Conservation (phyloP, 2,888 invertebrate species). For the Diarsia brunnea region DNA sequence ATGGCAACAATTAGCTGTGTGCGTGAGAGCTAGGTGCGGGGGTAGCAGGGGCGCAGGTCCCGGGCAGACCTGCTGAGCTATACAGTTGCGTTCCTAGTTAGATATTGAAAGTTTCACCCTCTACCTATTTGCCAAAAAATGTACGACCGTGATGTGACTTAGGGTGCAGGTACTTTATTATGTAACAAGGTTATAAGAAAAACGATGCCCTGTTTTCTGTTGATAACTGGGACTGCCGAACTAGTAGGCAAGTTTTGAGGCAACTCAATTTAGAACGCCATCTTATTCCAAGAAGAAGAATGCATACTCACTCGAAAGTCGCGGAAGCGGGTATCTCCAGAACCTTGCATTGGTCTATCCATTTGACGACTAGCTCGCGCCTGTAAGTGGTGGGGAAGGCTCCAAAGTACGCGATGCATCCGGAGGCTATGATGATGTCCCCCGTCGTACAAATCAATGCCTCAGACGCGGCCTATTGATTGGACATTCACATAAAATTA, state of each 20-base stretch:
- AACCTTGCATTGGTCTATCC: conserved; percentile 93
- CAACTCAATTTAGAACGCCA: background rate
- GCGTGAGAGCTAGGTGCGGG: background rate
- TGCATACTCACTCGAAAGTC: conserved; percentile 91
- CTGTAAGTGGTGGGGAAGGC: conserved; percentile 95
- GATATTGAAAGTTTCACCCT: background rate
- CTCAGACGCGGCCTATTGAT: conserved; percentile 90
- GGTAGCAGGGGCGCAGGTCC: background rate
- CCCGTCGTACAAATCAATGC: conserved; percentile 95
- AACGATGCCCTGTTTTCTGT: background rate
- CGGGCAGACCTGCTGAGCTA: background rate
- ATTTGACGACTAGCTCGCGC: conserved; percentile 92
- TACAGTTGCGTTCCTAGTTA: background rate
- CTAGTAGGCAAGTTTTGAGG: background rate
- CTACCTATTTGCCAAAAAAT: no score
- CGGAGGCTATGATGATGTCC: conserved; percentile 96
- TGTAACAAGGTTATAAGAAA: no score
- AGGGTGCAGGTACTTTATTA: no score
- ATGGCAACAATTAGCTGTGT: background rate
- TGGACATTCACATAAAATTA: conserved; percentile 6
- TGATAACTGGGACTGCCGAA: background rate
- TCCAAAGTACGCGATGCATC: conserved; percentile 97
- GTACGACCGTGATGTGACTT: no score
- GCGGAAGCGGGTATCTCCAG: conserved; percentile 93
- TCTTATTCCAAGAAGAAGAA: conserved; percentile 1